Percentiles rank a stretch among this genome's conserved stretches.
Conservation (phyloP, 2,797 vertebrate species). For the Siniperca scherzeri region DNA sequence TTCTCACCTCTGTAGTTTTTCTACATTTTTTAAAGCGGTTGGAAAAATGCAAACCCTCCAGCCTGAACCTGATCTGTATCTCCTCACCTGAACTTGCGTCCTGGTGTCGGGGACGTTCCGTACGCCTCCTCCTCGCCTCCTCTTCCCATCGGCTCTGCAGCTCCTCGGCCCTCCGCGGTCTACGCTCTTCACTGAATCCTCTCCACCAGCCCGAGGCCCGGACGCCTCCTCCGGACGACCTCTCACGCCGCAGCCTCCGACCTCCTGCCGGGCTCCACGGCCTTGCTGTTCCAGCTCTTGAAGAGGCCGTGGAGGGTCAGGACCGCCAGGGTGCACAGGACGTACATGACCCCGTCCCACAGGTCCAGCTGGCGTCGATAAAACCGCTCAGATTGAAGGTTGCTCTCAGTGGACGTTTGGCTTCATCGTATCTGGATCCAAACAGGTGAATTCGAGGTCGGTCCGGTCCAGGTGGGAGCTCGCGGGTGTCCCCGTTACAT, state of each 20-base stretch:
- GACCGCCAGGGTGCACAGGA: constrained; percentile 80
- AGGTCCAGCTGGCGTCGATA: not conserved
- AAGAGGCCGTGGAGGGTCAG: constrained; percentile 80
- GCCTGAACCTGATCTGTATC: not conserved
- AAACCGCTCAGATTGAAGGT: not conserved
- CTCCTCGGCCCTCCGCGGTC: not conserved
- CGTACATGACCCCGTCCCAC: constrained; percentile 74
- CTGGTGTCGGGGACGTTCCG: constrained; percentile 13
- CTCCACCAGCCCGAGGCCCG: not conserved
- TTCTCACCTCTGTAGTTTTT: too few relatives aligned
- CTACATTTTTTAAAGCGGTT: not conserved
- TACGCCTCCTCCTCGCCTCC: not conserved
- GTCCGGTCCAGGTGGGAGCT: not conserved
- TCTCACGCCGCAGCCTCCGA: not conserved
- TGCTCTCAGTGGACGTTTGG: rapidly evolving
- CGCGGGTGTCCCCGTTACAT: not conserved
- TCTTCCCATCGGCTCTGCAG: constrained; percentile 18
- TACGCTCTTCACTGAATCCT: not conserved
- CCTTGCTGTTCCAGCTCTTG: constrained; percentile 44
- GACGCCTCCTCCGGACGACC: not conserved
- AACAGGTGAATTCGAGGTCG: not conserved
- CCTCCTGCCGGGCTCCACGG: not conserved
- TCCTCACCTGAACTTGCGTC: constrained; percentile 73
- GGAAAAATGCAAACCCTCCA: not conserved
- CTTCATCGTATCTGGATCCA: not conserved